phyloP scores from a whole-genome alignment of 2,888 invertebrate genomes.

The Drosophila falleni region DNA sequence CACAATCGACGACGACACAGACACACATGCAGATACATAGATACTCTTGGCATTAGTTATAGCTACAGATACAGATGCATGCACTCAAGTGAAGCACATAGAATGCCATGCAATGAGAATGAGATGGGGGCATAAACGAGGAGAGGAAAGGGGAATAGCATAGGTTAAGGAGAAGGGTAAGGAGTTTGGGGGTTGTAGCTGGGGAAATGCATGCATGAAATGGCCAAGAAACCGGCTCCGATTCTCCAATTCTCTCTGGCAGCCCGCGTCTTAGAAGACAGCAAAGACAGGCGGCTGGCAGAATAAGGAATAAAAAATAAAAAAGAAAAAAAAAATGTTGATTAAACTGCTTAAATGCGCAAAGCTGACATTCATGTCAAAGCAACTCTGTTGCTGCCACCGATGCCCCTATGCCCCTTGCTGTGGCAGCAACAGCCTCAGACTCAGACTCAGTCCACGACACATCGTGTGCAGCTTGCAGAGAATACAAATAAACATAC shows the following conservation, averaged over 20 bases:
- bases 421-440: constrained; percentile 7
- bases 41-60: constrained; percentile 42
- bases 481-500: constrained; percentile 40
- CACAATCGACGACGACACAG: constrained; percentile 29
- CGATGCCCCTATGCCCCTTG: not conserved
- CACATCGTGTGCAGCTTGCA: constrained; percentile 47
- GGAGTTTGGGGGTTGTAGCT: not conserved
- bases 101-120: constrained; percentile 46
- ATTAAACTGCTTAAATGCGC: constrained; percentile 82
- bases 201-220: constrained; percentile 58
- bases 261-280: constrained; percentile 56
- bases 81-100: constrained; percentile 66
- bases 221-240: constrained; percentile 71
- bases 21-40: constrained; percentile 26
- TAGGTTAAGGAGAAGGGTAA: not conserved
- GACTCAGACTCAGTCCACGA: not conserved
- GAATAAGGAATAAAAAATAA: constrained; percentile 58
- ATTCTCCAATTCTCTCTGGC: constrained; percentile 55
- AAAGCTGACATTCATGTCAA: constrained; percentile 83
- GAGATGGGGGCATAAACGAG: not conserved
- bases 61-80: constrained; percentile 52
- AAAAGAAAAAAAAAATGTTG: constrained; percentile 68
- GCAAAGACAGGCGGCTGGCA: constrained; percentile 24
- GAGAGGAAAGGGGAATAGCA: not conserved
- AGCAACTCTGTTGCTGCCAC: constrained; percentile 57